Evolutionary conservation across 2,797 vertebrate species (phyloP).

Genomic region (Parambassis ranga): DNA sequence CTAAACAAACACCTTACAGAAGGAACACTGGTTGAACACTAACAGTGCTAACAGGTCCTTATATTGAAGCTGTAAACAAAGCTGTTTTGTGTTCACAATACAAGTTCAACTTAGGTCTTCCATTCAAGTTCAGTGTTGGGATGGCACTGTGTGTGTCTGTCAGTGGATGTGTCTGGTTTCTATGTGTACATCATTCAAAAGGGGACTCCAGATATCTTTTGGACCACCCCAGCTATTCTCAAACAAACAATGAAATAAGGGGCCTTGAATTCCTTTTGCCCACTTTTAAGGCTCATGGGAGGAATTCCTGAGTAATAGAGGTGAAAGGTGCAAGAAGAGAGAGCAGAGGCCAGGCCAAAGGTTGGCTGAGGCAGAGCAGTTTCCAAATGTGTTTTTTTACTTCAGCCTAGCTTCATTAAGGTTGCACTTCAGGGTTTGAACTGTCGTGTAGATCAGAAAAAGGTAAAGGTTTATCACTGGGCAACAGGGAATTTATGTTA

Average conservation of each 20-base stretch:
- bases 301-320: constrained; percentile 89
- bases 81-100: too few species aligned
- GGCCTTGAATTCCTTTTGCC: constrained; percentile 80
- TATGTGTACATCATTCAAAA: constrained; percentile 23
- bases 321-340: constrained; percentile 77
- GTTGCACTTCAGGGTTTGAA: background rate
- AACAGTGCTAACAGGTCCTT: background rate
- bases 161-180: background rate
- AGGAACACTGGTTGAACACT: background rate
- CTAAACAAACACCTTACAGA: background rate
- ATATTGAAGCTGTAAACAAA: background rate
- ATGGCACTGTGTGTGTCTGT: background rate
- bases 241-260: constrained; percentile 88
- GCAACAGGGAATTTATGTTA: background rate
- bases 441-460: background rate
- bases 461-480: background rate
- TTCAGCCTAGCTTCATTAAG: background rate
- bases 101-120: background rate
- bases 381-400: constrained; percentile 17
- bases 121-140: constrained; percentile 26
- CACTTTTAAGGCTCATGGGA: constrained; percentile 79
- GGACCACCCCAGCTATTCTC: constrained; percentile 85
- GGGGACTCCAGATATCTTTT: constrained; percentile 68
- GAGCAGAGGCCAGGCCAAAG: constrained; percentile 69
- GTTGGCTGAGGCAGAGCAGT: constrained; percentile 53